phyloP scores from a whole-genome alignment of 2,113 vertebrate species.

The Tachysurus fulvidraco region DNA sequence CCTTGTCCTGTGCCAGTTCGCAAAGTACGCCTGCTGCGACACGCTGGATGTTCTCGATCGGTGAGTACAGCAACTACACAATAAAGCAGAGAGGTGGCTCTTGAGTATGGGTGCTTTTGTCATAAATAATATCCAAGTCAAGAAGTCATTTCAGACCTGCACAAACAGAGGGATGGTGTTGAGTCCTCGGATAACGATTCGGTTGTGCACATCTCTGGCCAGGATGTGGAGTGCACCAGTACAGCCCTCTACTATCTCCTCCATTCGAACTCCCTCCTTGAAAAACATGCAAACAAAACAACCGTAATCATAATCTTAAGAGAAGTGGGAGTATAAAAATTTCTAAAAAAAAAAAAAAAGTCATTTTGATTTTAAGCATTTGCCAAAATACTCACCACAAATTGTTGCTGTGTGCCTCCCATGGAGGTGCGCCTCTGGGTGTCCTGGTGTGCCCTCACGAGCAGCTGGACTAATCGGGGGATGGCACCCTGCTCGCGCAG shows the following conservation, averaged over 20 bases:
- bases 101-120: background rate
- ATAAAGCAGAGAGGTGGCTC: background rate
- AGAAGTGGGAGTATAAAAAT: too few relatives aligned
- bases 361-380: background rate
- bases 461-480: slow-evolving; percentile 90
- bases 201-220: slow-evolving; percentile 94
- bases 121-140: background rate
- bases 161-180: slow-evolving; percentile 99
- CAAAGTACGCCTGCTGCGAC: slow-evolving; percentile 97
- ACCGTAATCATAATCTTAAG: background rate
- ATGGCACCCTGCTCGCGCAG: slow-evolving; percentile 96
- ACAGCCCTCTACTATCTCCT: slow-evolving; percentile 98
- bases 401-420: slow-evolving; percentile 97
- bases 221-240: slow-evolving; percentile 97
- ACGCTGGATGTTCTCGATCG: slow-evolving; percentile 98
- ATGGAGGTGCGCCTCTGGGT: slow-evolving; percentile 97
- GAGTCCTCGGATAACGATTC: slow-evolving; percentile 95
- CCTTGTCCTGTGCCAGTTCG: slow-evolving; percentile 98
- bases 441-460: slow-evolving; percentile 96
- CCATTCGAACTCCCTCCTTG: slow-evolving; percentile 97
- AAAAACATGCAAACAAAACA: background rate
- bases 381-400: slow-evolving; percentile 81
- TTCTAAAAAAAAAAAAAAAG: too few relatives aligned
- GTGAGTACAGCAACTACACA: slow-evolving; percentile 91
- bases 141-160: slow-evolving; percentile 72